Evolutionary conservation across 2,797 vertebrate genomes (phyloP).

Genomic region (Sebastes minor): DNA sequence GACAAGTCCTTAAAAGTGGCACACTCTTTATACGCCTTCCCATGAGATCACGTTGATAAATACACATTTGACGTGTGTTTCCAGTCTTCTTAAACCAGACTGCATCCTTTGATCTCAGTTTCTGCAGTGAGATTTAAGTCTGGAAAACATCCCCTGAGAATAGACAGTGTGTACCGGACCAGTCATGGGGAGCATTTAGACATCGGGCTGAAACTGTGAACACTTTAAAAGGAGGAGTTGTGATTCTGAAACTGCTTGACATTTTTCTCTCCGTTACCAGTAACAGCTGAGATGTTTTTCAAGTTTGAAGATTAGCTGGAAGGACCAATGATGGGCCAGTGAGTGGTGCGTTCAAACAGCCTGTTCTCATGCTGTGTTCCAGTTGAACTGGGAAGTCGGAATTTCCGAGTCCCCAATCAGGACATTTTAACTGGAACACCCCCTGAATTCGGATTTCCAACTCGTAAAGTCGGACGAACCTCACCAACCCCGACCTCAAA

Average conservation of each 20-base stretch:
- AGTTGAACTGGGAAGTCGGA: no score
- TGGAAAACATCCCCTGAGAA: slow-evolving; percentile 25
- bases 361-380: no score
- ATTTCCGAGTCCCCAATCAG: no score
- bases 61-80: neutral
- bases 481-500: no score
- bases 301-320: neutral
- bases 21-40: neutral
- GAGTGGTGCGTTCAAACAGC: no score
- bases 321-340: no score
- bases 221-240: neutral
- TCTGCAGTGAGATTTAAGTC: neutral
- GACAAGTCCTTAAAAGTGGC: neutral
- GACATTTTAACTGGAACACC: no score
- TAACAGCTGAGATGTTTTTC: neutral
- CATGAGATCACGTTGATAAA: neutral
- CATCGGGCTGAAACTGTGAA: neutral
- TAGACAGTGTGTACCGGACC: neutral
- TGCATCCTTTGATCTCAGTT: slow-evolving; percentile 8
- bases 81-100: neutral
- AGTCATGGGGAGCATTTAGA: neutral
- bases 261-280: neutral
- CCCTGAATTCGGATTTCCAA: no score
- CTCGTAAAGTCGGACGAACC: no score
- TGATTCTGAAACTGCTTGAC: neutral